Base-by-base conservation (phyloP, 2,888 invertebrate species). In the Crioceris asparagi region DNA sequence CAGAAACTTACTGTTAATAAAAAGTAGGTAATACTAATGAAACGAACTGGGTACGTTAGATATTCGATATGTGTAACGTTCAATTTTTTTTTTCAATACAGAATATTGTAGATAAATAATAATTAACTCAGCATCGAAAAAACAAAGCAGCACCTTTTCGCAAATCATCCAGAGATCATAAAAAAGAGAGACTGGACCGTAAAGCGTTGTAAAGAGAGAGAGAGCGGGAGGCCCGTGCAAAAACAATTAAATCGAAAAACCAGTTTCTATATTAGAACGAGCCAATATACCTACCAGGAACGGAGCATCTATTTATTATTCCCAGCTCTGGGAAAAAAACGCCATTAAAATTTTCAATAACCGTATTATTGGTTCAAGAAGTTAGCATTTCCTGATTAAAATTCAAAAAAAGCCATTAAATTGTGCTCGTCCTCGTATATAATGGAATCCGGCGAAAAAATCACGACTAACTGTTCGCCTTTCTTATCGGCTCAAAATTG, bases 231-330 rank as follows among this genome's bases (percentile, higher is more conserved):
- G 32, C 16, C 35, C 36, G 38, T 41, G 38, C 32, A 44, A 41
- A 43, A 43, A 43, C 43, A 43, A 46, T 44, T 44, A 40, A 44
- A 44, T 41, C 41, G 41, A n/a, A 34, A 46, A 43, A 41, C 42
- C 38, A 41, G 40, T 43, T 47, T 42, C 40, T 47, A 44, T 41
- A 40, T 44, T 43, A 39, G 41, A n/a, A n/a, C 40, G 41, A 39
- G 40, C 45, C 42, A 37, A 46, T 42, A 48, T 44, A 38, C 25
- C 25, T 33, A n/a, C n/a, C n/a, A n/a, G n/a, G 36, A 38, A 38
- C 36, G 29, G 34, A 34, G 29, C 36, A 38, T 47, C 43, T 44
- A 45, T 41, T 41, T 39, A n/a, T n/a, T n/a, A n/a, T n/a, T n/a
- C n/a, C n/a, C n/a, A 33, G 35, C 38, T 31, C 30, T 25, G 25